A percentile compares a stretch with the other conserved stretches of the same genome.
Evolutionary conservation across 2,797 vertebrate species (phyloP).

Genomic region (Pygocentrus nattereri): DNA sequence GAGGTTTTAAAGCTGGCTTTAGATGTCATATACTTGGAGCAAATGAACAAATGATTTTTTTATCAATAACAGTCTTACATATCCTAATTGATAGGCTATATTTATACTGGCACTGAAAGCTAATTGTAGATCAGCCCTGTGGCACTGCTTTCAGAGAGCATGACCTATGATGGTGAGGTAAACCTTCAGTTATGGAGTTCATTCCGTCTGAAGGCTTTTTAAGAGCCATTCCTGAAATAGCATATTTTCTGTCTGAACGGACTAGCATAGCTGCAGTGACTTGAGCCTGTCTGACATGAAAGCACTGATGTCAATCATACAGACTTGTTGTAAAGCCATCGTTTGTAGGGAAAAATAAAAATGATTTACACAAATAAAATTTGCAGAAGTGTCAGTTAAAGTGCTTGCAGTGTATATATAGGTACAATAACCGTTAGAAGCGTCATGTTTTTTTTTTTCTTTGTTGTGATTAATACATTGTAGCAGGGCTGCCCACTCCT

Average conservation of each 20-base stretch:
- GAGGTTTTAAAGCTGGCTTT: neutral
- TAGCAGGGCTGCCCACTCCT: too few species aligned
- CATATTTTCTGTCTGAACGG: neutral
- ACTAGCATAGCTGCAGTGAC: neutral
- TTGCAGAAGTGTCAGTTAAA: neutral
- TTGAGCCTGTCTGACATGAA: neutral
- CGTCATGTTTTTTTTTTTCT: too few species aligned
- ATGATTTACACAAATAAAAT: neutral
- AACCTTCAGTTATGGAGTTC: neutral
- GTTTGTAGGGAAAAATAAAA: neutral
- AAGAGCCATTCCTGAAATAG: neutral
- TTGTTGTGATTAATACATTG: too few species aligned
- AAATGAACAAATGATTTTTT: neutral
- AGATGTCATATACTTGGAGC: neutral
- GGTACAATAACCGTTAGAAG: constrained; percentile 27
- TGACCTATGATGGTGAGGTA: neutral
- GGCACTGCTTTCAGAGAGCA: neutral
- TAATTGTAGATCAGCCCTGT: neutral
- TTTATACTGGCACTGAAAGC: neutral
- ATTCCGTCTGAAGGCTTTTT: neutral
- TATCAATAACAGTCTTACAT: neutral
- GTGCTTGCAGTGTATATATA: neutral
- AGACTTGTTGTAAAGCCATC: neutral
- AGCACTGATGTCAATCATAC: neutral
- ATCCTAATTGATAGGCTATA: neutral